These are phyloP conservation scores for Larimichthys crocea DNA, from an alignment of 2,113 vertebrate species.

Conservation along the genomic window DNA sequence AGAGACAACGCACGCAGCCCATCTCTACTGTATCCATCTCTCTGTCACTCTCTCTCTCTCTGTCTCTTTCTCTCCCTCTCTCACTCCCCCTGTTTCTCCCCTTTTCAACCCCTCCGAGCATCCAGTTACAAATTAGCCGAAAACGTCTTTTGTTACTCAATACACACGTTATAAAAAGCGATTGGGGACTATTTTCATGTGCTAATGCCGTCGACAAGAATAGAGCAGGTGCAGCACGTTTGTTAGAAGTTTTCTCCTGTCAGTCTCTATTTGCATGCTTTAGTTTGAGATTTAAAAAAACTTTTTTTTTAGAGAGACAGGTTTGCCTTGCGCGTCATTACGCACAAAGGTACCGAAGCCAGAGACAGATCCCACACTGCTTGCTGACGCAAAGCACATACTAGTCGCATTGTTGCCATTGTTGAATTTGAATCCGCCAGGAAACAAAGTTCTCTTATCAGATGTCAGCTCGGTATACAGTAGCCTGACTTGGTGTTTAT, in stretches of 20 bases:
- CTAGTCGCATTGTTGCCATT: conserved; percentile 62
- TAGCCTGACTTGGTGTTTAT: conserved; percentile 32
- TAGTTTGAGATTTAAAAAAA: conserved; percentile 16
- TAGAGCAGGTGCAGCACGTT: conserved; percentile 70
- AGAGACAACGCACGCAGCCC: neutral
- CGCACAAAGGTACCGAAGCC: conserved; percentile 25
- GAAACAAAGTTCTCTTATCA: conserved; percentile 69
- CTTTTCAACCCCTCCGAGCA: conserved; percentile 19
- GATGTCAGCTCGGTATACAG: conserved; percentile 45
- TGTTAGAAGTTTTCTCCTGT: conserved; percentile 49
- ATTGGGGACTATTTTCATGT: conserved; percentile 62
- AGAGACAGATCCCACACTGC: neutral
- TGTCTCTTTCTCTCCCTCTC: neutral
- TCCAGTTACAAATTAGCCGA: conserved; percentile 68
- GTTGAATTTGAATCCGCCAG: conserved; percentile 62
- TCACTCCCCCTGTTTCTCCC: neutral
- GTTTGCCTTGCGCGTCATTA: conserved; percentile 49
- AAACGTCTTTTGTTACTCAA: conserved; percentile 70
- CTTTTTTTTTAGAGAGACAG: neutral
- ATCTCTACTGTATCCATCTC: neutral
- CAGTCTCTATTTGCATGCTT: conserved; percentile 27
- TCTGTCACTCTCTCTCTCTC: neutral
- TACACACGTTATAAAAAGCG: conserved; percentile 58
- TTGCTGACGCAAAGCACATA: conserved; percentile 22
- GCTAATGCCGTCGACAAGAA: conserved; percentile 54